phyloP scores from a whole-genome alignment of 92 coral and sea anemone genomes.

The Parazoanthus darwini region DNA sequence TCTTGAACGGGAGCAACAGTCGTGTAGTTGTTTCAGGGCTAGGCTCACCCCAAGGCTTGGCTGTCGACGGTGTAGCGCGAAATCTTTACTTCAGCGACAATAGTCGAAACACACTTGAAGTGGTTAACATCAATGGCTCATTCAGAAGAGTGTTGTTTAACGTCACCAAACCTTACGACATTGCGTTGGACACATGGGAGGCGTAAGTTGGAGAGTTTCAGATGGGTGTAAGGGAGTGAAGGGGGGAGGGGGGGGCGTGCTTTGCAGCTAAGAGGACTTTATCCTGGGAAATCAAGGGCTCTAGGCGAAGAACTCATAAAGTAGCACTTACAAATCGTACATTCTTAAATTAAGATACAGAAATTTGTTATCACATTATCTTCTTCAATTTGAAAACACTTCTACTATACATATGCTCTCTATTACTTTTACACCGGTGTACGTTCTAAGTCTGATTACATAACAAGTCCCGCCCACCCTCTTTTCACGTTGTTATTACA shows the following conservation, averaged over 20 bases:
- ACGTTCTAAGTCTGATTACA: no score
- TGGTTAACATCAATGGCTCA: background rate
- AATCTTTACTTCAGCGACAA: constrained; percentile 23
- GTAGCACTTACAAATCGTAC: no score
- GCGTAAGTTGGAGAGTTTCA: constrained; percentile 10
- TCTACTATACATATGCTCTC: background rate
- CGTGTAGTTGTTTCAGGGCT: background rate
- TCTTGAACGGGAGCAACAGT: background rate
- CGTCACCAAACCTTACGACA: background rate
- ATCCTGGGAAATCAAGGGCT: background rate
- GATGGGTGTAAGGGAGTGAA: background rate
- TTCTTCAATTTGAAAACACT: no score
- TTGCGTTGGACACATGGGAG: constrained; percentile 20
- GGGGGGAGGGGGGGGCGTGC: no score
- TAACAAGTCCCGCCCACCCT: no score
- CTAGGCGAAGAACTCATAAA: no score
- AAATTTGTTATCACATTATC: no score
- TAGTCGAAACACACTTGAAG: background rate
- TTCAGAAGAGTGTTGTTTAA: constrained; percentile 6
- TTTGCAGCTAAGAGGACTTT: background rate
- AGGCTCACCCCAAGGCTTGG: constrained; percentile 1
- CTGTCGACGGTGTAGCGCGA: constrained; percentile 23
- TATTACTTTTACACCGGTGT: background rate
- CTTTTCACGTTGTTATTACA: no score
- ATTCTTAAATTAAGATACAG: no score